A percentile compares a stretch with the other conserved stretches of the same genome.
Evolutionary conservation across 2,113 vertebrate genomes (phyloP).

Genomic region (Bubo scandiacus): DNA sequence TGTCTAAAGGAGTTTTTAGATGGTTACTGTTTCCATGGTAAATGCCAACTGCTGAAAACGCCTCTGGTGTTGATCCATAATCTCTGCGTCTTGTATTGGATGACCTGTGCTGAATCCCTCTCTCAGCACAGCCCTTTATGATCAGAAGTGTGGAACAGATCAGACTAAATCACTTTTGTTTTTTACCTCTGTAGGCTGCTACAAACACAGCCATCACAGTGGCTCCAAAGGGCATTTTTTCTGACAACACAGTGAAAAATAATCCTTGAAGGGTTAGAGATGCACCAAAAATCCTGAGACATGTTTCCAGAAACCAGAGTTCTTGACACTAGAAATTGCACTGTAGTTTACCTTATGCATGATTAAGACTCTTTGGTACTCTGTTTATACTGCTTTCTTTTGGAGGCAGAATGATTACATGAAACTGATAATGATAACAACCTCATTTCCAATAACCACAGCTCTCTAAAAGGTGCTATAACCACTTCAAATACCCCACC

Average conservation of each 20-base stretch:
- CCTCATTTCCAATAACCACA: background rate
- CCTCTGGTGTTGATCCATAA: background rate
- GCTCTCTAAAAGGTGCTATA: background rate
- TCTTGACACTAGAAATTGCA: background rate
- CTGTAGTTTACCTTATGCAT: background rate
- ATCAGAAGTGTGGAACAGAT: background rate
- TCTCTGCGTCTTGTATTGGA: background rate
- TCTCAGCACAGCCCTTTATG: background rate
- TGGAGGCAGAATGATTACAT: background rate
- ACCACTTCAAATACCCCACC: background rate
- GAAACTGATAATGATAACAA: background rate
- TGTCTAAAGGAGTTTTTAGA: background rate
- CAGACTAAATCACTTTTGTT: background rate
- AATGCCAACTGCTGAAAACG: background rate
- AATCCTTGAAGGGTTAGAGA: background rate
- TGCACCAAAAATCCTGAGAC: background rate
- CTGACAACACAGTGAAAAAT: background rate
- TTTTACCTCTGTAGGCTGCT: background rate
- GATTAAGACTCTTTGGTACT: background rate
- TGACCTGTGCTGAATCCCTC: background rate
- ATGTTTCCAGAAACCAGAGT: background rate
- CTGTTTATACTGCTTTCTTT: background rate
- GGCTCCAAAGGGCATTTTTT: background rate
- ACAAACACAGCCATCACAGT: background rate
- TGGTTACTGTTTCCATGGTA: accelerated